Percentiles rank a stretch among this genome's conserved stretches.
Conservation (phyloP, 2,113 vertebrate genomes). For the Scomber japonicus region DNA sequence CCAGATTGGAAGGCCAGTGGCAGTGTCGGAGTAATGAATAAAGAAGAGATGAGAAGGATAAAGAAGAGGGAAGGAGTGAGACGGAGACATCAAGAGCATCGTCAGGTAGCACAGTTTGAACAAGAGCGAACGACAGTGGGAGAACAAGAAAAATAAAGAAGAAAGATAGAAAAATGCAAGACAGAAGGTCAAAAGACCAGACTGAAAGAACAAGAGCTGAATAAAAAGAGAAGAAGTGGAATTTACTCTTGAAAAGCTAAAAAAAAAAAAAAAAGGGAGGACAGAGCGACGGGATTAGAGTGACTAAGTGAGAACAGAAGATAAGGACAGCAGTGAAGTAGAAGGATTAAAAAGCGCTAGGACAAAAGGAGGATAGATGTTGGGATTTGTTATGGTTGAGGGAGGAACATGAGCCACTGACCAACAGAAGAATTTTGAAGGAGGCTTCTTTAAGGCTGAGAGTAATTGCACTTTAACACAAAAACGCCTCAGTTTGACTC, state of each 20-base stretch:
- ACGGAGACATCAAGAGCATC: background rate
- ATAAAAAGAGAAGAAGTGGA: slow-evolving; percentile 38
- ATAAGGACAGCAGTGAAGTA: slow-evolving; percentile 38
- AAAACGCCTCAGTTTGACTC: background rate
- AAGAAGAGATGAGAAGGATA: slow-evolving; percentile 22
- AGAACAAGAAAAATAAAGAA: background rate
- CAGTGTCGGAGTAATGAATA: slow-evolving; percentile 20
- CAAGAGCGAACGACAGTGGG: background rate
- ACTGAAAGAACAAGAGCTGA: slow-evolving; percentile 6
- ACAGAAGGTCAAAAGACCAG: slow-evolving; percentile 37
- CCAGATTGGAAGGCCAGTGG: slow-evolving; percentile 23
- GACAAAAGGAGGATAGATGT: slow-evolving; percentile 43
- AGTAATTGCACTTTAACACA: background rate
- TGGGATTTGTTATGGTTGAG: slow-evolving; percentile 55
- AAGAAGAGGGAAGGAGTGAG: slow-evolving; percentile 3
- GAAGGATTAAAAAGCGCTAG: slow-evolving; percentile 51
- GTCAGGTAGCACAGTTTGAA: slow-evolving; percentile 14
- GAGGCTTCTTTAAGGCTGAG: background rate
- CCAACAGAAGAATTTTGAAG: slow-evolving; percentile 16
- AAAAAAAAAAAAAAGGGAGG: background rate
- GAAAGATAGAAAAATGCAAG: slow-evolving; percentile 14
- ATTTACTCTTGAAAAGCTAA: slow-evolving; percentile 38
- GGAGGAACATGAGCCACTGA: slow-evolving; percentile 31
- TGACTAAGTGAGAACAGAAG: slow-evolving; percentile 49
- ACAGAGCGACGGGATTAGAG: slow-evolving; percentile 53